These are phyloP conservation scores for Eurypyga helias DNA, from an alignment of 2,113 vertebrate genomes.

Conservation along the genomic window DNA sequence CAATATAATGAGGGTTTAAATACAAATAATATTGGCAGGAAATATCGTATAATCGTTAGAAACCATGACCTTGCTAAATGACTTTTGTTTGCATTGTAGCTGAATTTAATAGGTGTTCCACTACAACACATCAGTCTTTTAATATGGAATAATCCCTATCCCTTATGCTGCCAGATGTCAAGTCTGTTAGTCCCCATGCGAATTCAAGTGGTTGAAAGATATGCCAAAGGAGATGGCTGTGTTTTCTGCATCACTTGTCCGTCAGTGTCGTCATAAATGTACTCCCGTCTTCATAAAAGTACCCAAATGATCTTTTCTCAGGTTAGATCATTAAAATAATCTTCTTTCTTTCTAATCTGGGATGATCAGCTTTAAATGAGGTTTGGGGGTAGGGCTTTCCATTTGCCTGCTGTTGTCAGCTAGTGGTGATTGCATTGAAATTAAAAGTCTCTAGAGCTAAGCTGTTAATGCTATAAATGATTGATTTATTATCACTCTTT, in stretches of 20 bases:
- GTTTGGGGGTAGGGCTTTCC: neutral
- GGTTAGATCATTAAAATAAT: constrained; percentile 44
- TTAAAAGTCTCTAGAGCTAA: neutral
- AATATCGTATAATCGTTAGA: neutral
- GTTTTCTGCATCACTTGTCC: neutral
- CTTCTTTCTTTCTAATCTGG: constrained; percentile 39
- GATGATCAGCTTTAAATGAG: constrained; percentile 21
- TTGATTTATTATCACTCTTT: neutral
- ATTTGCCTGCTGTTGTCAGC: neutral
- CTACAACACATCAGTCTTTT: neutral
- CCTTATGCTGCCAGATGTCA: constrained; percentile 37
- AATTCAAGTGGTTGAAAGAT: constrained; percentile 13
- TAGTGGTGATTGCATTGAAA: neutral
- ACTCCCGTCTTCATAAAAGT: neutral
- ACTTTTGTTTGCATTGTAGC: neutral
- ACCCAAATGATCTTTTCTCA: constrained; percentile 27
- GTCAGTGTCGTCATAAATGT: neutral
- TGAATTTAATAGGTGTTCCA: neutral
- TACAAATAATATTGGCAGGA: neutral
- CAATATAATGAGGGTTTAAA: neutral
- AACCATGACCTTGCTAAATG: neutral
- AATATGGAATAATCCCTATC: constrained; percentile 8
- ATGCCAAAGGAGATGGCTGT: neutral
- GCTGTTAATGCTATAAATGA: neutral
- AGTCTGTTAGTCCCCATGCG: constrained; percentile 47